Base-by-base conservation (phyloP, 2,888 invertebrate species). In the Cosmorhoe ocellata region DNA sequence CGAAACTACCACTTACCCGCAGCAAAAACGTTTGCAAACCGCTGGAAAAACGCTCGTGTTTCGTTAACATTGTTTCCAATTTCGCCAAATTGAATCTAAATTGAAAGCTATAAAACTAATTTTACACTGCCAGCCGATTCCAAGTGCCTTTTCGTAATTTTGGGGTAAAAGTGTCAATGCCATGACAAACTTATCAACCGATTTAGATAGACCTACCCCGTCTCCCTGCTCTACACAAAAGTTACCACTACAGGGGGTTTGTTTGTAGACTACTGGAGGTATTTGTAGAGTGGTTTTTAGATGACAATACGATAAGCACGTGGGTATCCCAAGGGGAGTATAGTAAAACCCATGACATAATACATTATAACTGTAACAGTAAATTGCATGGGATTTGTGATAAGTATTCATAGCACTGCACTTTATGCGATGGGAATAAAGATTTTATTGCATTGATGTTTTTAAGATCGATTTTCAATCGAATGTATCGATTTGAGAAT, bases 111-210 rank as follows among this genome's bases (percentile, higher is more conserved):
- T 32, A 33, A 33, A 33, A 13, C 13, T 13, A 10, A 33, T 33
- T 33, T 32, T 32, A 24, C 32, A 1, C 1, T 24, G 11, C 6
- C 10, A 26, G 13, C 4, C 1, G 7, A 37, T 38, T 38, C 24
- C 13, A 14, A 13, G 37, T 59, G 66, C 57, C 53, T 62, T 72
- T 73, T 65, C 61, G 56, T 64, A 64, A 57, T 74, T 80, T 76
- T 72, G 73, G 83, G 80, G 80, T 77, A 79, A 84, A 79, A 66
- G 61, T 67, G 69, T 68, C 71, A 75, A 74, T 78, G 69, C 69
- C 66, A 64, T 70, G 61, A 61, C 55, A 49, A 59, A 65, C 55
- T 53, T 53, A 48, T 52, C 44, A 36, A 51, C 80, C 74, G 71
- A 27, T 27, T n/a, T 68, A 62, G 40, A 30, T 38, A 58, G 76